Evolutionary conservation across 1,140 invertebrate genomes (phyloP).

Genomic region (Mizuhopecten yessoensis): DNA sequence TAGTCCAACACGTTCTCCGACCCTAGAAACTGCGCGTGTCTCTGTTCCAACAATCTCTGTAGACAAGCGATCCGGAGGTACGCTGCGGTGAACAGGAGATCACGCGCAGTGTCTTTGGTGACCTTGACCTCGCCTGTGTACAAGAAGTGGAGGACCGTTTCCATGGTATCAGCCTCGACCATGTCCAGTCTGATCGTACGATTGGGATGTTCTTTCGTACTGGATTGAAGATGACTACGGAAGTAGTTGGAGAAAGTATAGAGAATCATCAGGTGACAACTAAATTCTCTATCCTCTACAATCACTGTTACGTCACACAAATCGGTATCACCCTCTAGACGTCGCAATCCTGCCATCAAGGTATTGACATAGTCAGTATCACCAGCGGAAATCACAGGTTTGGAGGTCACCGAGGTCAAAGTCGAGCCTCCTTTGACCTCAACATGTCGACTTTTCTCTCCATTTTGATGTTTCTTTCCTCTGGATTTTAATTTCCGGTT

Average conservation of each 20-base stretch:
- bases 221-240: not conserved
- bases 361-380: not conserved
- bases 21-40: not conserved
- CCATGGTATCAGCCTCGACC: not conserved
- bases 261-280: not conserved
- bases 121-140: constrained; percentile 16
- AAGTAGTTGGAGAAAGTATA: constrained; percentile 30
- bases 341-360: not conserved
- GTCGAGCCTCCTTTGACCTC: not conserved
- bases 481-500: not conserved
- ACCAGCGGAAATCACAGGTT: not conserved
- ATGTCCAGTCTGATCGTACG: not conserved
- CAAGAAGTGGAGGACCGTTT: not conserved
- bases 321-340: not conserved
- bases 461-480: not conserved
- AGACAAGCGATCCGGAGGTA: not conserved
- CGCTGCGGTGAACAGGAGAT: not conserved
- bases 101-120: not conserved
- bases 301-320: not conserved
- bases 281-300: not conserved
- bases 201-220: not conserved
- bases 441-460: not conserved
- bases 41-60: not conserved
- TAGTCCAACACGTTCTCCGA: not conserved
- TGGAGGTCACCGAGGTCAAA: not conserved